These are phyloP conservation scores for Caprella mutica DNA, from an alignment of 2,888 invertebrate species.

Conservation along the genomic window DNA sequence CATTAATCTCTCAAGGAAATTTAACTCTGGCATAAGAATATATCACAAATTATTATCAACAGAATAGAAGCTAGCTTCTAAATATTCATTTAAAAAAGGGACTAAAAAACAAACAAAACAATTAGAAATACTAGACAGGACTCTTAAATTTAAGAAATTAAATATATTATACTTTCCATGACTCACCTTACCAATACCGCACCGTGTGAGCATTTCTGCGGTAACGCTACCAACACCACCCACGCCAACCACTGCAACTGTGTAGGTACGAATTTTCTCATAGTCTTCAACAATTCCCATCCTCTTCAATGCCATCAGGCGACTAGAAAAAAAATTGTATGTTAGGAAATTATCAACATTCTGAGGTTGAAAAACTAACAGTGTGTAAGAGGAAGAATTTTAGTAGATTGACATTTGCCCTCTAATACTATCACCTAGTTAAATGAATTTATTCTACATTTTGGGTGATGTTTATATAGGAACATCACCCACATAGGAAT, in stretches of 20 bases:
- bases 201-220: conserved; percentile 97
- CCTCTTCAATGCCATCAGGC: conserved; percentile 94
- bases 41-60: background rate
- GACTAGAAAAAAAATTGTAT: conserved; percentile 49
- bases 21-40: background rate
- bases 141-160: too few relatives aligned
- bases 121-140: too few relatives aligned
- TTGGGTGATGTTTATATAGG: background rate
- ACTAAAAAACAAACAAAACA: too few relatives aligned
- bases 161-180: too few relatives aligned
- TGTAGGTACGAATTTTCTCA: conserved; percentile 74
- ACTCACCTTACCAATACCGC: conserved; percentile 88
- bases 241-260: conserved; percentile 90
- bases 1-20: background rate
- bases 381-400: background rate
- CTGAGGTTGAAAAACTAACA: background rate
- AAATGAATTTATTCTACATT: background rate
- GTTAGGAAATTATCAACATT: background rate
- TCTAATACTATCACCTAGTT: background rate
- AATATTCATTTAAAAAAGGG: background rate
- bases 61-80: background rate
- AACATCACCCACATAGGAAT: background rate
- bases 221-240: conserved; percentile 99
- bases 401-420: background rate
- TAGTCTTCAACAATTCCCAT: conserved; percentile 99